phyloP scores from a whole-genome alignment of 23 tunicate species.

The Ascidia mentula region DNA sequence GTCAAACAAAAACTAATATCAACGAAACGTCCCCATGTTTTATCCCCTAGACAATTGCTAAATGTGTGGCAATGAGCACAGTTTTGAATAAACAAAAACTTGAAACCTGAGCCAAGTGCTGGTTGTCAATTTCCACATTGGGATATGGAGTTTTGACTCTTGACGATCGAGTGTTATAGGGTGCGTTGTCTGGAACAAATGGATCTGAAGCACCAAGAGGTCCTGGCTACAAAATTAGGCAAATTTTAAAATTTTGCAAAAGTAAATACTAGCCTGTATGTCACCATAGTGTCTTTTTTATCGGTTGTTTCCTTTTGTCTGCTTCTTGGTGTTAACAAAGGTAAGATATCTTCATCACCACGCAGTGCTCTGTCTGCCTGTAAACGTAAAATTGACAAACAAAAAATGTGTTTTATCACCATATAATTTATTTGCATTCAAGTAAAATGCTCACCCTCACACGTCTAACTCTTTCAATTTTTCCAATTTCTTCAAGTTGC shows the following conservation, averaged over 20 bases:
- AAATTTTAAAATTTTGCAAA: background rate
- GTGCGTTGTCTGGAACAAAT: constrained; percentile 54
- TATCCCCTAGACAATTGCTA: background rate
- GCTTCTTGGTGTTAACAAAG: constrained; percentile 50
- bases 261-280: background rate
- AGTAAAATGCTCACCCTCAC: constrained; percentile 47
- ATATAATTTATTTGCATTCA: no score
- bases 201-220: constrained; percentile 63
- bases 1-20: no score
- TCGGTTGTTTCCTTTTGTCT: background rate
- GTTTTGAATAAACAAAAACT: no score
- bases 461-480: constrained; percentile 83
- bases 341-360: constrained; percentile 86
- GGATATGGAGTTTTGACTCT: constrained; percentile 70
- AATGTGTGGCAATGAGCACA: no score
- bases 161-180: constrained; percentile 67
- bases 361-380: constrained; percentile 80
- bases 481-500: constrained; percentile 91
- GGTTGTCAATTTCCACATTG: constrained; percentile 86
- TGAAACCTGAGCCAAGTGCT: constrained; percentile 46
- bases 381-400: background rate
- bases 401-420: background rate
- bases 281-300: no score
- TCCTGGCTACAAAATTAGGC: constrained; percentile 12
- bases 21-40: background rate